phyloP scores from a whole-genome alignment of 2,797 vertebrate species.

The Hydrolagus colliei region DNA sequence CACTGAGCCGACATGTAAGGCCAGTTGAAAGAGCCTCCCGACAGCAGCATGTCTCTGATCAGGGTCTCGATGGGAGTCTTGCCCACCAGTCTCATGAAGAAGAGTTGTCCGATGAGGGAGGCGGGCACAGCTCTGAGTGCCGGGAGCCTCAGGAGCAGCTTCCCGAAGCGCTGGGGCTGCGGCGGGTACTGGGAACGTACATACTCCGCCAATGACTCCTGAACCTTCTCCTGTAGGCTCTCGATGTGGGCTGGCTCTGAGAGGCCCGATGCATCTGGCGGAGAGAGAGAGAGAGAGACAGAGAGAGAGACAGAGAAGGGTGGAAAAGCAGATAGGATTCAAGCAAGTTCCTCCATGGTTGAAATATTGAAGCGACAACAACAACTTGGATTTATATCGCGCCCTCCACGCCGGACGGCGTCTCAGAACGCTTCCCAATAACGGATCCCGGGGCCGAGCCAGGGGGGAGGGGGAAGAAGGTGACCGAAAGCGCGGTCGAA shows the following conservation, averaged over 20 bases:
- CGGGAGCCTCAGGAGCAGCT: constrained; percentile 77
- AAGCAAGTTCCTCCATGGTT: neutral
- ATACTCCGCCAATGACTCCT: constrained; percentile 86
- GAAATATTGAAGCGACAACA: neutral
- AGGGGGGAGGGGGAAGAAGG: too few relatives aligned
- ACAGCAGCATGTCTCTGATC: constrained; percentile 93
- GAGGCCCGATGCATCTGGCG: constrained; percentile 80
- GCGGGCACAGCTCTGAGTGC: constrained; percentile 81
- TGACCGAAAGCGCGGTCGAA: too few relatives aligned
- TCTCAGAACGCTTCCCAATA: too few relatives aligned
- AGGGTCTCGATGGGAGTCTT: constrained; percentile 91
- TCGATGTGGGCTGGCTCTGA: constrained; percentile 83
- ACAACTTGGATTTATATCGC: too few relatives aligned
- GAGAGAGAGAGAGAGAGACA: neutral
- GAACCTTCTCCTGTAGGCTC: constrained; percentile 86
- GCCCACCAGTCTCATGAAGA: constrained; percentile 90
- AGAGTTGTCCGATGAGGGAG: constrained; percentile 86
- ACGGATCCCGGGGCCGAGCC: too few relatives aligned
- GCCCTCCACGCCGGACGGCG: too few relatives aligned
- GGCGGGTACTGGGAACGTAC: constrained; percentile 79
- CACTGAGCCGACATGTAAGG: constrained; percentile 80
- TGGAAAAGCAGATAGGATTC: neutral
- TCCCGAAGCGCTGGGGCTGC: constrained; percentile 83
- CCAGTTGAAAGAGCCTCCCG: constrained; percentile 89
- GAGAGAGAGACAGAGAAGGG: neutral